A percentile compares a stretch with the other conserved stretches of the same genome.
phyloP scores from a whole-genome alignment of 1,140 invertebrate species.

The Drosophila sp. region DNA sequence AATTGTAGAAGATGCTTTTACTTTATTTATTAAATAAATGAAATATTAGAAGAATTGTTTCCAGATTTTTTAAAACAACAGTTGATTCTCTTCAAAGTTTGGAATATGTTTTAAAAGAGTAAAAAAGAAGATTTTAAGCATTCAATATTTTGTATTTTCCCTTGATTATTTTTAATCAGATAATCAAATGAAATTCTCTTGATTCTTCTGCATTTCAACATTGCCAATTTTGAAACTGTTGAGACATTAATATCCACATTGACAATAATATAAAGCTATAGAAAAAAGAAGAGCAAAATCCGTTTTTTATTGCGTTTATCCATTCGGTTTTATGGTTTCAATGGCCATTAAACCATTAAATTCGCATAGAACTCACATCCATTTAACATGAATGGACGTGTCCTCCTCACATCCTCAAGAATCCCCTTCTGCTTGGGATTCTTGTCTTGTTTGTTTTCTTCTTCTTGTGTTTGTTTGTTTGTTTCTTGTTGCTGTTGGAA shows the following conservation, averaged over 20 bases:
- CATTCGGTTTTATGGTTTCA: conserved; percentile 63
- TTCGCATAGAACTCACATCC: conserved; percentile 51
- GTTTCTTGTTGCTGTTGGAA: conserved; percentile 8
- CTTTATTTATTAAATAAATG: too few relatives aligned
- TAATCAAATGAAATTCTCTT: too few relatives aligned
- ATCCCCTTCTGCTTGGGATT: neutral
- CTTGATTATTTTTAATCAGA: too few relatives aligned
- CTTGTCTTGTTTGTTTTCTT: neutral
- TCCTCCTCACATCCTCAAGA: neutral
- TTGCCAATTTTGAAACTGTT: neutral
- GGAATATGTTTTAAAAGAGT: too few relatives aligned
- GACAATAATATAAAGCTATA: conserved; percentile 3
- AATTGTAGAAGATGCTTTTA: too few relatives aligned
- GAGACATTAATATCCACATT: neutral
- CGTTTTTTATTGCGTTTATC: conserved; percentile 67
- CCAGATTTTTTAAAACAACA: too few relatives aligned
- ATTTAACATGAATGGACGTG: conserved; percentile 49
- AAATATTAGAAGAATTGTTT: too few relatives aligned
- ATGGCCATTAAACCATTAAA: conserved; percentile 61
- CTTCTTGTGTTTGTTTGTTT: conserved; percentile 1
- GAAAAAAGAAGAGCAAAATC: conserved; percentile 17
- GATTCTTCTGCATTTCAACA: too few relatives aligned
- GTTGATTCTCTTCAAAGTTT: too few relatives aligned
- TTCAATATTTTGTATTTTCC: too few relatives aligned
- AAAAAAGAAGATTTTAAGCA: too few relatives aligned